Conservation (phyloP, 1,140 invertebrate genomes). For the Elymnias hypermnestra region DNA sequence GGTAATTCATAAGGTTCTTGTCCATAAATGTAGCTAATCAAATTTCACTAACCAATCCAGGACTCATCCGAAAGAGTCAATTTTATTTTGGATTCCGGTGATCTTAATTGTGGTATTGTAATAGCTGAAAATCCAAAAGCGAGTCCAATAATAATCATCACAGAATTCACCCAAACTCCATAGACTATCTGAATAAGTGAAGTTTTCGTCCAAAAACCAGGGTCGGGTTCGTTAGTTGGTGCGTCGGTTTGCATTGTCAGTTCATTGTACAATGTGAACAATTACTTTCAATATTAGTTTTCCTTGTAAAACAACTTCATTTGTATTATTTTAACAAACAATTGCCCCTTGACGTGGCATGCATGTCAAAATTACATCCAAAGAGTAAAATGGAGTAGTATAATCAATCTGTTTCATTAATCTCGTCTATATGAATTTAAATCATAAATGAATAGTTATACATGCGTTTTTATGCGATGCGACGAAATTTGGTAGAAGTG, state of each 20-base stretch:
- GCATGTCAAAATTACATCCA: too few relatives aligned
- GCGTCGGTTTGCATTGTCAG: slow-evolving; percentile 10
- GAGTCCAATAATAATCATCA: slow-evolving; percentile 68
- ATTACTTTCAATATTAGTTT: background rate
- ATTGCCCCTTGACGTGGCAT: too few relatives aligned
- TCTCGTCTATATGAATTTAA: too few relatives aligned
- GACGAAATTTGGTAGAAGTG: too few relatives aligned
- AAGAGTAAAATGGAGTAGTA: too few relatives aligned
- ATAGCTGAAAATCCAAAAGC: slow-evolving; percentile 75
- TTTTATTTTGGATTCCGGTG: slow-evolving; percentile 31
- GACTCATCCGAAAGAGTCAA: slow-evolving; percentile 56
- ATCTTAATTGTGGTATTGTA: slow-evolving; percentile 57
- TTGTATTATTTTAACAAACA: too few relatives aligned
- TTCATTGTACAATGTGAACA: background rate
- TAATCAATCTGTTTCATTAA: too few relatives aligned
- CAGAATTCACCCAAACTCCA: slow-evolving; percentile 62
- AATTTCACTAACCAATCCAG: slow-evolving; percentile 76
- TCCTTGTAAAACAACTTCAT: too few relatives aligned
- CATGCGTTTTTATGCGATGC: too few relatives aligned
- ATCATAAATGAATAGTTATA: too few relatives aligned
- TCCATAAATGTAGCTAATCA: too few relatives aligned
- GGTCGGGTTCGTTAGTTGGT: slow-evolving; percentile 26
- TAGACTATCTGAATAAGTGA: slow-evolving; percentile 44
- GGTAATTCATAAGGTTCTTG: too few relatives aligned
- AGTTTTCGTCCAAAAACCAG: slow-evolving; percentile 40